A percentile compares a stretch with the other conserved stretches of the same genome.
Conservation (phyloP, 2,888 invertebrate genomes). For the Eudiplozoon nipponicum region DNA sequence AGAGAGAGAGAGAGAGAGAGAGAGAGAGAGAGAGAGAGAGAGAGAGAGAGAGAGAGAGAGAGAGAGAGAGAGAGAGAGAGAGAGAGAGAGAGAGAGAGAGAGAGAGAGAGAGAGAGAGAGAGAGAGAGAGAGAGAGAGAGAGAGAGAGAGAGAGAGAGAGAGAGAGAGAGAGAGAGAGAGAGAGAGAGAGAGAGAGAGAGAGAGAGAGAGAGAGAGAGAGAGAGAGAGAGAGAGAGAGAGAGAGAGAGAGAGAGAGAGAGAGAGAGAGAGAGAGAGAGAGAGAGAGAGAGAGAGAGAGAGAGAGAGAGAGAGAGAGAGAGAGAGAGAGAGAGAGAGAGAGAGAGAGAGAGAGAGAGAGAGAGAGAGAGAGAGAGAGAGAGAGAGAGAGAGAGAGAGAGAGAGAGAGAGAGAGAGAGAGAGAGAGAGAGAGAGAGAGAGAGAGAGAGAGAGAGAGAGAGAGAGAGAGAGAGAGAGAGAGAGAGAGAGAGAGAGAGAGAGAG, state of each 20-base stretch:
- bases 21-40: slow-evolving; percentile 7
- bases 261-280: not conserved
- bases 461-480: slow-evolving; percentile 9
- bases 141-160: slow-evolving; percentile 4
- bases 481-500: slow-evolving; percentile 10
- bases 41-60: slow-evolving; percentile 9
- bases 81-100: slow-evolving; percentile 14
- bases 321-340: slow-evolving; percentile 18
- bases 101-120: slow-evolving; percentile 16
- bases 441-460: slow-evolving; percentile 9
- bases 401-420: slow-evolving; percentile 8
- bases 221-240: slow-evolving; percentile 7
- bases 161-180: slow-evolving; percentile 11
- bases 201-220: slow-evolving; percentile 7
- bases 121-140: slow-evolving; percentile 16
- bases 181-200: slow-evolving; percentile 8
- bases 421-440: slow-evolving; percentile 9
- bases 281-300: slow-evolving; percentile 18
- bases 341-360: slow-evolving; percentile 17
- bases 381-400: slow-evolving; percentile 15
- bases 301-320: slow-evolving; percentile 10
- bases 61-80: slow-evolving; percentile 15
- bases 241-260: not conserved
- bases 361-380: slow-evolving; percentile 9
- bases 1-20: slow-evolving; percentile 8